These are phyloP conservation scores for Diceros bicornis DNA, from an alignment of 2,797 vertebrate genomes.

Conservation along the genomic window DNA sequence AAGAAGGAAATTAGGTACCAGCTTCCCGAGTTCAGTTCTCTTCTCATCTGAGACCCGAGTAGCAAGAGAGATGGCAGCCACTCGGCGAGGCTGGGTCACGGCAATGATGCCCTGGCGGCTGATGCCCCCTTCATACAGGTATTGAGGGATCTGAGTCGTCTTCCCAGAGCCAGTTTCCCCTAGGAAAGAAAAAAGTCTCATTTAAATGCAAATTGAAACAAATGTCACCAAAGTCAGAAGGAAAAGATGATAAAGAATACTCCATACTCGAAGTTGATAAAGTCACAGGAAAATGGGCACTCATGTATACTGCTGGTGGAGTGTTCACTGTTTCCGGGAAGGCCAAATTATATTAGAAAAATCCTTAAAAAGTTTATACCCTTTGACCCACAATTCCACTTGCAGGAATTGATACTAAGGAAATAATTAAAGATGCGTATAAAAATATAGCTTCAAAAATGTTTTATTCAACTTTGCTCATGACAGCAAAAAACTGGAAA, in stretches of 20 bases:
- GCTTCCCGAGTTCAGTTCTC: conserved; percentile 94
- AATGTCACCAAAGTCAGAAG: not conserved
- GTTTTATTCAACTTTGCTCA: conserved; percentile 5
- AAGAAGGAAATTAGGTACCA: conserved; percentile 89
- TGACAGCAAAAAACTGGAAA: not conserved
- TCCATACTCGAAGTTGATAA: not conserved
- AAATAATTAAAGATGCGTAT: not conserved
- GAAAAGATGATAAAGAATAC: not conserved
- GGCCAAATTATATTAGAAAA: not conserved
- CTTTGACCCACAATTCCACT: not conserved
- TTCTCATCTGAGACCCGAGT: conserved; percentile 97
- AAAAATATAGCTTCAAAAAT: not conserved
- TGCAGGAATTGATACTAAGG: not conserved
- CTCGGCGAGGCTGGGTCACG: conserved; percentile 97
- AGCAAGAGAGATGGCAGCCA: conserved; percentile 97
- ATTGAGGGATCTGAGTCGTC: conserved; percentile 98
- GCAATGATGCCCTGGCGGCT: conserved; percentile 94
- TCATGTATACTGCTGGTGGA: not conserved
- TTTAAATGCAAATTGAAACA: not conserved
- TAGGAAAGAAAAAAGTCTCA: conserved; percentile 78
- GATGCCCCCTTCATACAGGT: conserved; percentile 95
- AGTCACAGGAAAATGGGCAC: not conserved
- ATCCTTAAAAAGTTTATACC: not conserved
- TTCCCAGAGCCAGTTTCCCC: conserved; percentile 99
- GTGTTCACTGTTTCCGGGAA: not conserved